Evolutionary conservation across 1,140 invertebrate species (phyloP).

Genomic region (Cotesia typhae): DNA sequence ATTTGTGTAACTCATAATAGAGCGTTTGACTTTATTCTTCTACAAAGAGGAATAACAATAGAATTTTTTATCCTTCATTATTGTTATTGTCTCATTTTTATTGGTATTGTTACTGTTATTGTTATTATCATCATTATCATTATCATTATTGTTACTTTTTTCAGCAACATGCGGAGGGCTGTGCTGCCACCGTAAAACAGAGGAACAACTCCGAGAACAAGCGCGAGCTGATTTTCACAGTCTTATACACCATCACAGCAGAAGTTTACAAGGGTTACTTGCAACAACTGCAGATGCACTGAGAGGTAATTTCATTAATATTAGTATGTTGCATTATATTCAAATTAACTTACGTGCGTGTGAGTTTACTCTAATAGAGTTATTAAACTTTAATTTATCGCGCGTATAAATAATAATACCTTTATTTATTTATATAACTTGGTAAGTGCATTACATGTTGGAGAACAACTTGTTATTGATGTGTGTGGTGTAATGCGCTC

Average conservation of each 20-base stretch:
- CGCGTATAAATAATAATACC: not conserved
- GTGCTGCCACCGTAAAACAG: slow-evolving; percentile 70
- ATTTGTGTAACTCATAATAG: not conserved
- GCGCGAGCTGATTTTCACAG: slow-evolving; percentile 69
- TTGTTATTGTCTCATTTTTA: not conserved
- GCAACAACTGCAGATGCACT: slow-evolving; percentile 71
- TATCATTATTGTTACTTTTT: slow-evolving; percentile 29
- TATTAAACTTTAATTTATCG: slow-evolving; percentile 15
- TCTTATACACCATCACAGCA: slow-evolving; percentile 70
- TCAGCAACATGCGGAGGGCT: slow-evolving; percentile 68
- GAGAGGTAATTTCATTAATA: slow-evolving; percentile 66
- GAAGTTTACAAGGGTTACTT: slow-evolving; percentile 71
- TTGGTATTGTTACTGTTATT: not conserved
- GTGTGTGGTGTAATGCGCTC: too few species aligned
- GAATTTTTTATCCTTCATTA: not conserved
- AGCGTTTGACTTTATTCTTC: not conserved
- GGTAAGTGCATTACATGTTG: too few species aligned
- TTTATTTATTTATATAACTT: not conserved
- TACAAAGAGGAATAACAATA: not conserved
- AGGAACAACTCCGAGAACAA: slow-evolving; percentile 66
- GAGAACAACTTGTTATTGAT: too few species aligned
- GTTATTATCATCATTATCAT: not conserved
- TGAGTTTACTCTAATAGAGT: slow-evolving; percentile 29
- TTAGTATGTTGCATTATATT: too few species aligned
- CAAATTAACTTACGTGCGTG: too few species aligned